A percentile compares a stretch with the other conserved stretches of the same genome.
These are phyloP conservation scores for Hyperoplus immaculatus DNA, from an alignment of 2,797 vertebrate genomes.

Conservation along the genomic window DNA sequence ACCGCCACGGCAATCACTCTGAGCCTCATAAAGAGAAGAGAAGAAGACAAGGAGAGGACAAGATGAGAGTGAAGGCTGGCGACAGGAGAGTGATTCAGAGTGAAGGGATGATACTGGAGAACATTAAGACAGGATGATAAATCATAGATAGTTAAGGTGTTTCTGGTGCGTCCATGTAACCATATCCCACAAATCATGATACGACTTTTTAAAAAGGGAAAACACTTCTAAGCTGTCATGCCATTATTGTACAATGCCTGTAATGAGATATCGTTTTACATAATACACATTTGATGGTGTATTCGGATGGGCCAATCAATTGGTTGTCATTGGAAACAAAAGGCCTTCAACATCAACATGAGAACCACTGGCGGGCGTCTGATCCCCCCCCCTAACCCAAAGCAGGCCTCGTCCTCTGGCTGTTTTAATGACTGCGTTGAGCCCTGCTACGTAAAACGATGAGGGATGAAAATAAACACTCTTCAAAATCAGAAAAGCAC, in stretches of 20 bases:
- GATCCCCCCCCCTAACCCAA: not conserved
- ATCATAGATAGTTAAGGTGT: slow-evolving; percentile 40
- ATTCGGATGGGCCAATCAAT: slow-evolving; percentile 17
- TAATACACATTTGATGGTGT: slow-evolving; percentile 17
- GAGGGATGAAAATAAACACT: slow-evolving; percentile 53
- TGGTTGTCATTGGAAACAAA: slow-evolving; percentile 41
- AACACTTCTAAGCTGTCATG: slow-evolving; percentile 20
- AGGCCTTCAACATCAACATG: slow-evolving; percentile 21
- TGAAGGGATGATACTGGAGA: slow-evolving; percentile 47
- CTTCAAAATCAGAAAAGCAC: slow-evolving; percentile 44
- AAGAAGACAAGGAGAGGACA: slow-evolving; percentile 28
- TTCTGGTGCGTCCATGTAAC: slow-evolving; percentile 32
- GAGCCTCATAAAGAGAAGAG: slow-evolving; percentile 42
- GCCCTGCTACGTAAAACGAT: slow-evolving; percentile 23
- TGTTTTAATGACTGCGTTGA: slow-evolving; percentile 28
- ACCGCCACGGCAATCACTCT: slow-evolving; percentile 71
- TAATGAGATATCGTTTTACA: slow-evolving; percentile 22
- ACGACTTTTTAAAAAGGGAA: no score
- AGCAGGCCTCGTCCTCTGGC: slow-evolving; percentile 19
- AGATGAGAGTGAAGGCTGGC: slow-evolving; percentile 29
- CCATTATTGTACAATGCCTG: slow-evolving; percentile 24
- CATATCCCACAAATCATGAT: not conserved
- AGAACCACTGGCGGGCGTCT: slow-evolving; percentile 24
- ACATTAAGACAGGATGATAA: slow-evolving; percentile 41
- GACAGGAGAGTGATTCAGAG: slow-evolving; percentile 52